Evolutionary conservation across 1,140 invertebrate species (phyloP).

Genomic region (Mizuhopecten yessoensis): DNA sequence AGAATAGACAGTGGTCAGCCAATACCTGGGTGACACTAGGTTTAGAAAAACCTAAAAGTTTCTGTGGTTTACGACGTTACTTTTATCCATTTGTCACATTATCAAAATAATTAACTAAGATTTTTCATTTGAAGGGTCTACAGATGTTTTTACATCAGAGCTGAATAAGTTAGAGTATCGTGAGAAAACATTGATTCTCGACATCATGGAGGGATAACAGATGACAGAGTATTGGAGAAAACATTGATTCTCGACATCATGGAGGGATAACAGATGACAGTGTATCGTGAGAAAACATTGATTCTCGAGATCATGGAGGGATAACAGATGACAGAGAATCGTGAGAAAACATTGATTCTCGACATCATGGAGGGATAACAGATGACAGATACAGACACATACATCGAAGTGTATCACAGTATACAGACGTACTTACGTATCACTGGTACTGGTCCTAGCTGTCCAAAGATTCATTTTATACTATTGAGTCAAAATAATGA

Average conservation of each 20-base stretch:
- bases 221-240: neutral
- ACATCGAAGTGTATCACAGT: too few species aligned
- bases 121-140: conserved; percentile 45
- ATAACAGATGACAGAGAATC: conserved; percentile 13
- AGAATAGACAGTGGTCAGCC: too few species aligned
- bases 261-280: conserved; percentile 53
- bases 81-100: too few species aligned
- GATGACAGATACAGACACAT: conserved; percentile 37
- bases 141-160: conserved; percentile 52
- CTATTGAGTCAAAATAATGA: neutral
- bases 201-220: conserved; percentile 51
- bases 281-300: conserved; percentile 52
- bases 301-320: conserved; percentile 56
- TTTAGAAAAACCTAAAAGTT: too few species aligned
- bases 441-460: too few species aligned
- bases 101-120: too few species aligned
- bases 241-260: neutral
- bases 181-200: conserved; percentile 56
- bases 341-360: neutral
- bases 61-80: neutral
- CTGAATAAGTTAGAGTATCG: conserved; percentile 58
- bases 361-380: conserved; percentile 45
- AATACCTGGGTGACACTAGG: too few species aligned
- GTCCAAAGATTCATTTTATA: conserved; percentile 12
- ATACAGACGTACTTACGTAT: too few species aligned